Evolutionary conservation across 2,113 vertebrate genomes (phyloP).

Genomic region (Pitta sordida): DNA sequence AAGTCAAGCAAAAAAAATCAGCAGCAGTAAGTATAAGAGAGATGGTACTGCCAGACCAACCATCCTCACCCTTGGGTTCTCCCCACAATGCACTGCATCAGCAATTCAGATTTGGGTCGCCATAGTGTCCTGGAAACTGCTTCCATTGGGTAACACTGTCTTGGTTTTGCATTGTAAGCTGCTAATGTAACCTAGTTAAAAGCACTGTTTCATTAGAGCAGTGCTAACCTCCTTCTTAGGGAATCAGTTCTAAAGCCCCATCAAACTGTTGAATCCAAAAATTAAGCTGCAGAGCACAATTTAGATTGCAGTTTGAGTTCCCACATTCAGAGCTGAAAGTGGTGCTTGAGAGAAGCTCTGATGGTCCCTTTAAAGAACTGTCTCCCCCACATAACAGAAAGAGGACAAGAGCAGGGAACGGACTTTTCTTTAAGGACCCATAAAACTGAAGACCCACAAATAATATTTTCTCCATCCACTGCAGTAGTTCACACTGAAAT

Average conservation of each 20-base stretch:
- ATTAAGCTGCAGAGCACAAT: not conserved
- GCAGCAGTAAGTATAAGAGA: not conserved
- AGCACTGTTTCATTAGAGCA: not conserved
- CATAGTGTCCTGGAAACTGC: not conserved
- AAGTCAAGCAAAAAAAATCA: not conserved
- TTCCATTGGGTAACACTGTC: not conserved
- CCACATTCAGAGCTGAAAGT: not conserved
- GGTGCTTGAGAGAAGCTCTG: not conserved
- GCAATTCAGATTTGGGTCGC: not conserved
- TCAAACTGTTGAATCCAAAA: not conserved
- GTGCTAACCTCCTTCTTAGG: not conserved
- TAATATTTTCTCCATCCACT: not conserved
- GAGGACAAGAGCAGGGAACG: not conserved
- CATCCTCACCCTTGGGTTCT: not conserved
- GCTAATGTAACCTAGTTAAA: not conserved
- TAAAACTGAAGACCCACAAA: not conserved
- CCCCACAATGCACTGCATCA: fast-evolving
- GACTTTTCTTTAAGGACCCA: not conserved
- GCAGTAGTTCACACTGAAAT: not conserved
- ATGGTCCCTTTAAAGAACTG: not conserved
- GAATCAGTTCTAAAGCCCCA: not conserved
- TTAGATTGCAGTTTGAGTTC: not conserved
- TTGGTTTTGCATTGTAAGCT: not conserved
- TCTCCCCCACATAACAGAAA: not conserved
- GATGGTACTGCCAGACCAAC: not conserved